phyloP scores from a whole-genome alignment of 2,888 invertebrate species.

The Pachycephus smyrnensis region DNA sequence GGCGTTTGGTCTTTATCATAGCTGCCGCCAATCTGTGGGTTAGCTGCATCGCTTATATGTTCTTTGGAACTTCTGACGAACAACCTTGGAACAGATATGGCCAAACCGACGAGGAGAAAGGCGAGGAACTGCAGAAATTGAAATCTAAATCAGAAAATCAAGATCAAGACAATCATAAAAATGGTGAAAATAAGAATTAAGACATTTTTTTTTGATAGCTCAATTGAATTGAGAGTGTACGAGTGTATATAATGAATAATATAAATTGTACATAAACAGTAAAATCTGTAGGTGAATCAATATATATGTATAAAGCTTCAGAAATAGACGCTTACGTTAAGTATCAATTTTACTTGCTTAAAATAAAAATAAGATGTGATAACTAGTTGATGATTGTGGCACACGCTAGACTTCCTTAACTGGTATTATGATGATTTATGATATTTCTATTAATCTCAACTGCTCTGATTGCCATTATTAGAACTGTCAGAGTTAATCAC shows the following conservation, averaged over 20 bases:
- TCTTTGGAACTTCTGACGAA: conserved; percentile 55
- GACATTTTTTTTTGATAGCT: not conserved
- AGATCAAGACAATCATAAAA: not conserved
- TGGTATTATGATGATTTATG: not conserved
- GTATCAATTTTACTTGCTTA: not conserved
- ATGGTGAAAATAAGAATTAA: not conserved
- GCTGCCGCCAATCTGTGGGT: conserved; percentile 48
- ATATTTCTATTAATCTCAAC: not conserved
- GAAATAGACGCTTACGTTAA: not conserved
- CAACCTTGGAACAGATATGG: conserved; percentile 55
- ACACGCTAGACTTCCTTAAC: not conserved
- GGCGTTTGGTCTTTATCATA: conserved; percentile 60
- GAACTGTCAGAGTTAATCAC: not conserved
- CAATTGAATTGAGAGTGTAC: not conserved
- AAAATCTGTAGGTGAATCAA: not conserved
- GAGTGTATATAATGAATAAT: not conserved
- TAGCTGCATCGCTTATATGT: conserved; percentile 46
- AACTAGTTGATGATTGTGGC: not conserved
- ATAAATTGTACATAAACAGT: not conserved
- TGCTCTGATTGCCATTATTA: not conserved
- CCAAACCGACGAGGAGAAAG: conserved; percentile 19
- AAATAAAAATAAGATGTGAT: not conserved
- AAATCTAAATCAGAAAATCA: conserved; percentile 6
- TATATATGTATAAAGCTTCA: not conserved
- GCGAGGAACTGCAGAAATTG: conserved; percentile 16